Evolutionary conservation across 2,113 vertebrate genomes (phyloP), one percentile per base, ranked within the genome.

Genomic region (Neogobius melanostomus): DNA sequence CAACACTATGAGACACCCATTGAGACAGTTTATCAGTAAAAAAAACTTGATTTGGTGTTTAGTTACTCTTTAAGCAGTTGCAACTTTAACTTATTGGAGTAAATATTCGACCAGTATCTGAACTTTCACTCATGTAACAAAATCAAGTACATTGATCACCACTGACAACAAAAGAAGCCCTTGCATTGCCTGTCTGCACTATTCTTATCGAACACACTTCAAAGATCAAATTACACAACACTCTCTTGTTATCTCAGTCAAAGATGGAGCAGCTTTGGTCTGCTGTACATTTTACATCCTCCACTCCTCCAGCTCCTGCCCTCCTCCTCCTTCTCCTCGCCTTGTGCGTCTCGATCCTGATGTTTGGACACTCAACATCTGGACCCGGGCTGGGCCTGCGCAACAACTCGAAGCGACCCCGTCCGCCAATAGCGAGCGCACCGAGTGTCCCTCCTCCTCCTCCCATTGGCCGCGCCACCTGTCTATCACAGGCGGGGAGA

Each of bases 331-430:
- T 10, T 3, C 16, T 54, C 68, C 61, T 21, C 28, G 51, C 57
- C 16, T 51, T 80, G 75, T 61, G 59, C 45, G 11, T 4, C 64
- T 71, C 54, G 81, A 8, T 42, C 16, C 15, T 28, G 50, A 61
- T 71, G 64, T 80, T 72, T 49, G 56, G 69, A 56, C 73, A 11
- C 82, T 82, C 17, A 90, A 90, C 89, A 89, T 89, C 86, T 90
- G 85, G 8, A 21, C 28, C 21, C 5, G 67, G 82, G 80, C 28
- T 75, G 66, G 48, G 70, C 42, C 10, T 7, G 11, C 47, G 7
- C 9, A 1, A 7, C 56, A 14, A 14, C 0, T 6, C 44, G 3
- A 0, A 76, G 28, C 28, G 4, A 64, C 15, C 4, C 66, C 10
- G 1, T 56, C 8, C 46, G 64, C 84, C 77, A 84, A 86, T 85